Conservation (phyloP, 2,113 vertebrate species). For the Monarcha castaneiventris region DNA sequence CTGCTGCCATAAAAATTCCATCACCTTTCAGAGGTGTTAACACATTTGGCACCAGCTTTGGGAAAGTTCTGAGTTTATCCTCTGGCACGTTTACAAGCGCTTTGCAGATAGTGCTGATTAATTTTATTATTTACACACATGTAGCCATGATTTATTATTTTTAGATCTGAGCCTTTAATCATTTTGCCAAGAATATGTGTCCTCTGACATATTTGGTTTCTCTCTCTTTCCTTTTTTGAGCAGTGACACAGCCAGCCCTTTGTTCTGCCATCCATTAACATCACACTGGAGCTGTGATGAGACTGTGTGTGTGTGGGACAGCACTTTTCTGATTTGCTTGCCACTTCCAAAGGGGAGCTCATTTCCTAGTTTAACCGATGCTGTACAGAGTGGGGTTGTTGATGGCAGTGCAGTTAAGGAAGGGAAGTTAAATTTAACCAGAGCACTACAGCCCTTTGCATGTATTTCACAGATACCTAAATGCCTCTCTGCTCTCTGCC, state of each 20-base stretch:
- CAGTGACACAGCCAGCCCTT: neutral
- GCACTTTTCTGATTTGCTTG: neutral
- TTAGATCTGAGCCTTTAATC: neutral
- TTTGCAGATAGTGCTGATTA: neutral
- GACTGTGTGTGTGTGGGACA: neutral
- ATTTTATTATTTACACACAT: neutral
- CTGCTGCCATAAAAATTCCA: neutral
- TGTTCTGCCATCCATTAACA: neutral
- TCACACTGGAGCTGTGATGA: neutral
- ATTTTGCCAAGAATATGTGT: neutral
- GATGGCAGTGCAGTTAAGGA: rapidly evolving
- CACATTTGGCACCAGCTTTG: neutral
- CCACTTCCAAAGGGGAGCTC: neutral
- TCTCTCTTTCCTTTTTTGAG: neutral
- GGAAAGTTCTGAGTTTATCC: neutral
- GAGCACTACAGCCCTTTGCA: neutral
- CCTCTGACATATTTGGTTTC: neutral
- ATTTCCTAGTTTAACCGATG: neutral
- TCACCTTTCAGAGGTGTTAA: neutral
- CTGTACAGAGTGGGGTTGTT: neutral
- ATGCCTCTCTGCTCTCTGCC: neutral
- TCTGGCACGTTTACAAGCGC: neutral
- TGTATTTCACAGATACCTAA: neutral
- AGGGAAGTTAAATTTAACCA: neutral
- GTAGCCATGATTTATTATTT: neutral